These are phyloP conservation scores for Sinocyclocheilus anshuiensis DNA, from an alignment of 2,113 vertebrate genomes.

Conservation along the genomic window DNA sequence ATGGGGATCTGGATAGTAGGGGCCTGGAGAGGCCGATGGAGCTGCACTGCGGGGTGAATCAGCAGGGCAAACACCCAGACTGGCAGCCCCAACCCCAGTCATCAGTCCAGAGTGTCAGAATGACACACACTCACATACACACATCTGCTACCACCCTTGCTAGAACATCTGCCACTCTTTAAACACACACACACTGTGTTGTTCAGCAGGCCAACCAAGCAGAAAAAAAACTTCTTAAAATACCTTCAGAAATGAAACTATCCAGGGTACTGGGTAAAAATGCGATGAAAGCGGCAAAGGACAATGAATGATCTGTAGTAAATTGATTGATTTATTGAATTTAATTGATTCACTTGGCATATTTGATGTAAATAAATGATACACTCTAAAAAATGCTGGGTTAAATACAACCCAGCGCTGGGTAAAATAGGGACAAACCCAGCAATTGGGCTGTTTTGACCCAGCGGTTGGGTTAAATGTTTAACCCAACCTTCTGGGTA, in stretches of 20 bases:
- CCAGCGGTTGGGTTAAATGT: no score
- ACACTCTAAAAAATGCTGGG: neutral
- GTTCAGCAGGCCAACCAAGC: constrained; percentile 10
- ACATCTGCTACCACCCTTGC: constrained; percentile 64
- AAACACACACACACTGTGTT: neutral
- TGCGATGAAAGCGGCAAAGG: neutral
- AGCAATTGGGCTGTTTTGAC: no score
- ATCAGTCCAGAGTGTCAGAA: constrained; percentile 90
- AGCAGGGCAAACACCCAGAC: constrained; percentile 40
- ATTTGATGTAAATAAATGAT: neutral
- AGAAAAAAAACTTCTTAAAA: constrained; percentile 6
- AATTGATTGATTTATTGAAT: neutral
- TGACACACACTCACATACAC: constrained; percentile 57
- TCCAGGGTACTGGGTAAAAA: neutral
- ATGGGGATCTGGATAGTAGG: constrained; percentile 64
- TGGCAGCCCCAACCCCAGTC: constrained; percentile 65
- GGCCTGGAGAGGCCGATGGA: constrained; percentile 33
- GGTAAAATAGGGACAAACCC: no score
- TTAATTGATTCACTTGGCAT: neutral
- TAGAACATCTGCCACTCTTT: constrained; percentile 63
- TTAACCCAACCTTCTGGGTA: no score
- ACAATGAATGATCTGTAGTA: neutral
- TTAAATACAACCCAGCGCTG: no score
- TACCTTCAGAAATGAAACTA: neutral
- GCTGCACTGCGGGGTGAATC: constrained; percentile 47